Evolutionary conservation across 2,113 vertebrate genomes (phyloP), one percentile per base, ranked within the genome.

Genomic region (Xiphias gladius): DNA sequence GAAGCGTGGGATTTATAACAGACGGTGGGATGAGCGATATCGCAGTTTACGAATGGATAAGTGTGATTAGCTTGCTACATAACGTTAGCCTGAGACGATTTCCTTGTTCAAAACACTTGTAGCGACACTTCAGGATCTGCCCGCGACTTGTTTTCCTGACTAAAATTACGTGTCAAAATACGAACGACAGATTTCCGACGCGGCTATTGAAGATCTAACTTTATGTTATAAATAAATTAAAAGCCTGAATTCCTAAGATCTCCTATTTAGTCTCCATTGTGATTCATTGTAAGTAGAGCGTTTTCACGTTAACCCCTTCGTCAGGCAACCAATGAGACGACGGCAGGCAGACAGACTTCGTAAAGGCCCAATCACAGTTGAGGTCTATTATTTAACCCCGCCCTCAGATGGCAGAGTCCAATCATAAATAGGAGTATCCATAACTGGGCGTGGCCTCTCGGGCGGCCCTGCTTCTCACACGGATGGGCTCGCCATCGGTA

Each of bases 41-140:
- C 14, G 17, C 57, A 81, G 7, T 70, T 83, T 24, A 68, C 43
- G 39, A 72, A n/a, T 68, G 74, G 73, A 85, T 80, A 85, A 86
- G 66, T 80, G 81, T 86, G 85, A 91, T 92, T 91, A 91, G 90
- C 92, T 85, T 76, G 88, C 93, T 90, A 85, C 89, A 92, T 92
- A 78, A 80, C 90, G 87, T 88, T 94, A 94, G 86, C 90, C 75
- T 2, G 7, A 67, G 35, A 66, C 71, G 39, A 76, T 82, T 86
- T 90, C 83, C 84, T 88, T 70, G 76, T 90, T 90, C 50, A 73
- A 74, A 80, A 80, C 75, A 73, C 65, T 87, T 73, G 50, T 24
- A 52, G 58, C 72, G 55, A 70, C 62, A 67, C 73, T 82, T 76
- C 11, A 54, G 9, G 11, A 3, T 55, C 5, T 13, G 66, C 20